A percentile compares a stretch with the other conserved stretches of the same genome.
These are phyloP conservation scores for Taxidea taxus DNA, from an alignment of 2,113 vertebrate species.

Conservation along the genomic window DNA sequence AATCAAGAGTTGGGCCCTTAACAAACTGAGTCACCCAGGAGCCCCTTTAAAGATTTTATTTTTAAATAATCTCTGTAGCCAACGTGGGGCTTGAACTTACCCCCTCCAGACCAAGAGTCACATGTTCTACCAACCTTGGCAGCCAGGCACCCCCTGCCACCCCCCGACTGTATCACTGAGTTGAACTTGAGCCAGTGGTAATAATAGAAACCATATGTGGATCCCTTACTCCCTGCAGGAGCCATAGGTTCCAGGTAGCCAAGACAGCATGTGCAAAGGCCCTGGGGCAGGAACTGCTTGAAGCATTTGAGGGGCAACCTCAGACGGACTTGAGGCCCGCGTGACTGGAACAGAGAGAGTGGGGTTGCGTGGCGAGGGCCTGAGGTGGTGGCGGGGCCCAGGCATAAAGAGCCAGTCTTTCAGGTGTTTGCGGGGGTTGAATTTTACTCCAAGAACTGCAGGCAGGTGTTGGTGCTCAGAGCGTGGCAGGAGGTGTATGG, in stretches of 20 bases:
- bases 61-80: too few relatives aligned
- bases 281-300: not conserved
- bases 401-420: not conserved
- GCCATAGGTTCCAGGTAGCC: accelerated
- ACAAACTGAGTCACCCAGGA: too few relatives aligned
- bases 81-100: too few relatives aligned
- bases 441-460: not conserved
- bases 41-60: too few relatives aligned
- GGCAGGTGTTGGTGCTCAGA: not conserved
- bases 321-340: not conserved
- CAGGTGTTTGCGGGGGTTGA: not conserved
- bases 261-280: not conserved
- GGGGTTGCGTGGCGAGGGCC: accelerated
- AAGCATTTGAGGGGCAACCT: accelerated
- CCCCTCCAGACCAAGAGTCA: not conserved
- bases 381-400: not conserved
- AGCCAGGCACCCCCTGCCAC: not conserved
- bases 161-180: not conserved
- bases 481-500: not conserved
- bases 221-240: accelerated
- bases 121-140: not conserved
- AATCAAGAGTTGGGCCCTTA: too few relatives aligned
- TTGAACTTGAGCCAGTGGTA: not conserved
- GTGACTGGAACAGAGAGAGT: not conserved
- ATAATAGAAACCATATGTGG: accelerated